Conservation (phyloP, 2,797 vertebrate species). For the Chelon auratus region DNA sequence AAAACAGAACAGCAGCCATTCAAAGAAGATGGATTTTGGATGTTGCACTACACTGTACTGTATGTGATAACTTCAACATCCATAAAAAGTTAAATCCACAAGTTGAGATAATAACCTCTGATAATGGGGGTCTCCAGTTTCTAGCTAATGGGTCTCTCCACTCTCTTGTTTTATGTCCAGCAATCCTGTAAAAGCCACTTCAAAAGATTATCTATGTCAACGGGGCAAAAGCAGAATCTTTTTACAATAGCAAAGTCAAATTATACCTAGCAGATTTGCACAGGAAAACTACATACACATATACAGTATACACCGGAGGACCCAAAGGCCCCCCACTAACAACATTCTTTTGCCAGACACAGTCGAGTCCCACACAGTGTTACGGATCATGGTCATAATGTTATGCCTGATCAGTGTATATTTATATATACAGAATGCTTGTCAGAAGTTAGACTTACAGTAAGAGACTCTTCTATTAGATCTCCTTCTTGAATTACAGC, state of each 20-base stretch:
- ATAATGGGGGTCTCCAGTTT: not conserved
- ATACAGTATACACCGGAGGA: too few species aligned
- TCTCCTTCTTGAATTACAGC: too few species aligned
- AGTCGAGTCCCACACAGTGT: too few species aligned
- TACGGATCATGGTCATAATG: too few species aligned
- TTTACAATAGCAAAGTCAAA: not conserved
- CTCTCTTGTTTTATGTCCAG: slow-evolving; percentile 7
- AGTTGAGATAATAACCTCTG: slow-evolving; percentile 14
- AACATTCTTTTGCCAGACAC: too few species aligned
- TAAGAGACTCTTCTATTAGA: too few species aligned
- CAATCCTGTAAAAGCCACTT: slow-evolving; percentile 22
- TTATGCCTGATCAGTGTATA: too few species aligned
- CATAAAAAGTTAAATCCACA: slow-evolving; percentile 13
- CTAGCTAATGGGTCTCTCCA: slow-evolving; percentile 16
- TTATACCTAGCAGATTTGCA: not conserved
- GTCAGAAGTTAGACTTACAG: too few species aligned
- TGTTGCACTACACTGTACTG: not conserved
- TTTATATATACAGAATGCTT: too few species aligned
- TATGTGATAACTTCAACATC: not conserved
- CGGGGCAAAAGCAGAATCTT: not conserved
- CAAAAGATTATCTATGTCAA: not conserved
- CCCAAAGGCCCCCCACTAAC: too few species aligned
- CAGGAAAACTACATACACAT: too few species aligned
- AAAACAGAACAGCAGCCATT: slow-evolving; percentile 15
- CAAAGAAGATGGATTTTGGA: not conserved